Percentiles rank a stretch among this genome's conserved stretches.
These are phyloP conservation scores for Aproaerema taeniolella DNA, from an alignment of 2,888 invertebrate genomes.

Conservation along the genomic window DNA sequence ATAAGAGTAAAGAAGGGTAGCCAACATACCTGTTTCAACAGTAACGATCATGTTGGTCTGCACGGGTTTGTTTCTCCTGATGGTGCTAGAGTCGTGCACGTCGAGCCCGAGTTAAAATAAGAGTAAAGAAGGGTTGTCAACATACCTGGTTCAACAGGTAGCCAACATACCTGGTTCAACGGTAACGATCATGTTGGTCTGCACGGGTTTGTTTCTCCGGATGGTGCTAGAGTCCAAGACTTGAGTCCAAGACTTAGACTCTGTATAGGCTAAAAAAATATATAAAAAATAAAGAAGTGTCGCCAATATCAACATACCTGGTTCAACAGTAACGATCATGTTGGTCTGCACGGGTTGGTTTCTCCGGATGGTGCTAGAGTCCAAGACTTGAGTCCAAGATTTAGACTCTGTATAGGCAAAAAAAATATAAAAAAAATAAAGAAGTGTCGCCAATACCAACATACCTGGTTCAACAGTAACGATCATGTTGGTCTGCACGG, in stretches of 20 bases:
- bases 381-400: no score
- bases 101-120: constrained; percentile 99
- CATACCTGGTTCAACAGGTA: no score
- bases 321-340: constrained; percentile 97
- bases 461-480: constrained; percentile 96
- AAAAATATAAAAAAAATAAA: no score
- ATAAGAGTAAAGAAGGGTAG: no score
- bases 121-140: no score
- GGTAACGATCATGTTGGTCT: constrained; percentile 93
- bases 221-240: constrained; percentile 98
- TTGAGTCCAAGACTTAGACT: constrained; percentile 99
- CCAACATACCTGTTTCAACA: constrained; percentile 91
- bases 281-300: no score
- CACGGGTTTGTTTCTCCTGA: constrained; percentile 84
- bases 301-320: no score
- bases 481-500: constrained; percentile 89
- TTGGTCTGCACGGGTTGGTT: constrained; percentile 82
- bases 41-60: constrained; percentile 93
- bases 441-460: no score
- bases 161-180: constrained; percentile 92
- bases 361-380: no score
- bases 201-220: constrained; percentile 81
- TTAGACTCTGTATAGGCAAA: no score
- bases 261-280: no score
- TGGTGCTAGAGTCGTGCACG: constrained; percentile 97